A percentile compares a stretch with the other conserved stretches of the same genome.
Conservation (phyloP, 2,113 vertebrate genomes). For the Chauna torquata region DNA sequence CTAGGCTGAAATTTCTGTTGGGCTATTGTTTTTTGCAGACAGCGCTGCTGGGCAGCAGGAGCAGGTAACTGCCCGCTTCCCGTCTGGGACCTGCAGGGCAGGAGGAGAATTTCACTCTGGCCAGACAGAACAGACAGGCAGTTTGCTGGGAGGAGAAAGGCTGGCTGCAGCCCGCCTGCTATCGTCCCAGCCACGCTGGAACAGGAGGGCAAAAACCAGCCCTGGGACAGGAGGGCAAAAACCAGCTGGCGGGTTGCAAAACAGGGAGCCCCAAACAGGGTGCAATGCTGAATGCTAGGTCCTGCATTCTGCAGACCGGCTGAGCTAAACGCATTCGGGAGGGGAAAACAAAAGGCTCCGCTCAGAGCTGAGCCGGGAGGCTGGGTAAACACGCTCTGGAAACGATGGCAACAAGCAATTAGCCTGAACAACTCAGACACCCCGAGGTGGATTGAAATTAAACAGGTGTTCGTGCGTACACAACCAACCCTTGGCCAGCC, state of each 20-base stretch:
- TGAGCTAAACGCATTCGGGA: not conserved
- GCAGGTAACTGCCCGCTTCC: not conserved
- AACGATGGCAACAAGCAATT: constrained; percentile 52
- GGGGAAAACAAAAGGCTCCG: constrained; percentile 34
- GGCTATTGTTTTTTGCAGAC: not conserved
- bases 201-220: not conserved
- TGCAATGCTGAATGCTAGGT: not conserved
- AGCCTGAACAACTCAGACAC: constrained; percentile 9
- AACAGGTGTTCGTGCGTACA: constrained; percentile 24
- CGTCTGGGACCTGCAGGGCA: not conserved
- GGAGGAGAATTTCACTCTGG: not conserved
- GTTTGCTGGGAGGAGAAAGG: not conserved
- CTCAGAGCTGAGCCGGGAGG: constrained; percentile 27
- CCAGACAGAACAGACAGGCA: not conserved
- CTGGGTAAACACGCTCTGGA: constrained; percentile 4
- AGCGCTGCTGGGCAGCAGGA: not conserved
- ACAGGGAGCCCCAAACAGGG: not conserved
- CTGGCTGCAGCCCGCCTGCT: not conserved
- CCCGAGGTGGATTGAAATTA: constrained; percentile 55
- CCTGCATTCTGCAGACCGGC: not conserved
- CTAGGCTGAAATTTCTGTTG: not conserved
- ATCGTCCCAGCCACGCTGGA: not conserved
- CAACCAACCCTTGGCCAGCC: not conserved
- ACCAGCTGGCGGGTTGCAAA: not conserved
- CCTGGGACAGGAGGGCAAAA: not conserved